These are phyloP conservation scores for Apostichopus japonicus DNA, from an alignment of 35 echinoderm and acorn worm genomes.

Conservation along the genomic window DNA sequence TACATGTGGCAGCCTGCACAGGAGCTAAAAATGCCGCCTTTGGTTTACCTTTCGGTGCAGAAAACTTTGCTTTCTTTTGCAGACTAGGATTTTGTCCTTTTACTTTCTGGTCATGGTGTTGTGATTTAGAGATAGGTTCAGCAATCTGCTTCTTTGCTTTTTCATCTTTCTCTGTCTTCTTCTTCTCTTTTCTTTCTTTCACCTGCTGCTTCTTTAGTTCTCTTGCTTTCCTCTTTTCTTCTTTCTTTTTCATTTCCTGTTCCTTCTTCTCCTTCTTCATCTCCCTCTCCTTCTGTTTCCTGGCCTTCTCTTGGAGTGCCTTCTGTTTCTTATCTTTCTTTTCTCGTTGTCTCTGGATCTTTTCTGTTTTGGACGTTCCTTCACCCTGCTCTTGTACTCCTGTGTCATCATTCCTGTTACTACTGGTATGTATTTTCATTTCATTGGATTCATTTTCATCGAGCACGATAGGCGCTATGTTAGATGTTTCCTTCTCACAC, in stretches of 20 bases:
- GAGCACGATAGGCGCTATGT: no score
- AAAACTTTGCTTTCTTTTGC: constrained; percentile 46
- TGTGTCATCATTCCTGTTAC: background rate
- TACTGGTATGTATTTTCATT: background rate
- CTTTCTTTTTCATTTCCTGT: constrained; percentile 5
- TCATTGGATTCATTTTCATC: background rate
- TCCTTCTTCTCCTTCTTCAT: constrained; percentile 28
- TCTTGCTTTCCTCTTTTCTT: constrained; percentile 15
- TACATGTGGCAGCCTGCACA: background rate
- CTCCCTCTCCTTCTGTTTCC: constrained; percentile 37
- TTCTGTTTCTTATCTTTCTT: background rate
- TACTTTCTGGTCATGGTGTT: constrained; percentile 37
- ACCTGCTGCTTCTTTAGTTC: constrained; percentile 7
- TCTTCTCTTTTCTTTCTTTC: constrained; percentile 44
- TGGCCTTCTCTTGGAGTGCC: constrained; percentile 1
- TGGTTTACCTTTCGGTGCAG: constrained; percentile 26
- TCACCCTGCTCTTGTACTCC: background rate
- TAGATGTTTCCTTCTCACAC: background rate
- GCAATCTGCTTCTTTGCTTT: constrained; percentile 22
- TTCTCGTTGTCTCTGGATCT: background rate
- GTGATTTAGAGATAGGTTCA: background rate
- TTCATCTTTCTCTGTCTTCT: background rate
- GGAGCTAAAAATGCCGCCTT: background rate
- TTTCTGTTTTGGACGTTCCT: background rate
- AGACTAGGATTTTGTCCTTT: background rate